These are phyloP conservation scores for Parnassius glacialis DNA, from an alignment of 2,888 invertebrate species.

Conservation along the genomic window DNA sequence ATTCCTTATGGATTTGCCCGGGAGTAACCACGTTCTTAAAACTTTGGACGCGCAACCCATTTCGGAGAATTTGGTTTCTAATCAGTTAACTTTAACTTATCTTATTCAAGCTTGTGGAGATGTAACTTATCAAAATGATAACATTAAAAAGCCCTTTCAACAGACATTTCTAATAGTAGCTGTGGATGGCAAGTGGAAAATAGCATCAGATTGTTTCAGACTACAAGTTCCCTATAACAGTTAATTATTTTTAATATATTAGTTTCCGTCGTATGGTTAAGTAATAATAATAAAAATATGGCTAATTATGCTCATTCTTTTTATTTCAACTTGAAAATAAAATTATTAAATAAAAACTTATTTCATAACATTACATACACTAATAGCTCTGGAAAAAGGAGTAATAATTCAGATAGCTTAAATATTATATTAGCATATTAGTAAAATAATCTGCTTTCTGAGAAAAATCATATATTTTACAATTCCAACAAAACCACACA, in stretches of 20 bases:
- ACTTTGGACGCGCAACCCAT: constrained; percentile 95
- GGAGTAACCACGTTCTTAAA: constrained; percentile 87
- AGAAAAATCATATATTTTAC: neutral
- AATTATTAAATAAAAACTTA: constrained; percentile 17
- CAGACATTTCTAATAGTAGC: constrained; percentile 94
- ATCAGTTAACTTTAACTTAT: constrained; percentile 90
- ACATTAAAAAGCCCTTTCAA: constrained; percentile 85
- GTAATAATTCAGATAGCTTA: neutral
- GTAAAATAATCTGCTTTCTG: neutral
- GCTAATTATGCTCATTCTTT: neutral
- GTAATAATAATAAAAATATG: no score
- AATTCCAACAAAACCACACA: no score
- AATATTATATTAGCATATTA: neutral
- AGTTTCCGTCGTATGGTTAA: no score
- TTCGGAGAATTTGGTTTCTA: constrained; percentile 86
- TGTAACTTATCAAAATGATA: constrained; percentile 85
- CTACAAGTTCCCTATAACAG: constrained; percentile 82
- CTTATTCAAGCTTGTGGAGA: constrained; percentile 91
- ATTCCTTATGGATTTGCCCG: constrained; percentile 91
- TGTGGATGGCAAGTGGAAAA: constrained; percentile 95
- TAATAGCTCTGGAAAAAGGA: neutral
- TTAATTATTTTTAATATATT: constrained; percentile 29
- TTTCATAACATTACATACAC: neutral
- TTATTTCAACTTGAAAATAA: neutral
- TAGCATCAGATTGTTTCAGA: constrained; percentile 93